phyloP scores from a whole-genome alignment of 1,140 invertebrate genomes.

The Philopotamus ludificatus region DNA sequence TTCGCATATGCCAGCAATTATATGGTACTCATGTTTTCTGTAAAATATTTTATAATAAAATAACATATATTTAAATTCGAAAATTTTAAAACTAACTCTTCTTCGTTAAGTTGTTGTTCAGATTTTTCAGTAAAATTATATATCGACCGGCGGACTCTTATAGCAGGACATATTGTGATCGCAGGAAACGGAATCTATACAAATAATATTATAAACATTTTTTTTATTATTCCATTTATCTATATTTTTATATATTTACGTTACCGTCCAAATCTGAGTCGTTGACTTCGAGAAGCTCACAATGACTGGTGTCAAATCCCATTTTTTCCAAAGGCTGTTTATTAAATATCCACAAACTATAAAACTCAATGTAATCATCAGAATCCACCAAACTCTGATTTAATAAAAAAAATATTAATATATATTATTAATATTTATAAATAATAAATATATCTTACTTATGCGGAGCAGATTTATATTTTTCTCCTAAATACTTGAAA shows the following conservation, averaged over 20 bases:
- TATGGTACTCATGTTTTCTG: slow-evolving; percentile 45
- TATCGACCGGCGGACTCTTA: slow-evolving; percentile 53
- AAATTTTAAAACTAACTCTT: slow-evolving; percentile 8
- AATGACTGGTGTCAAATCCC: slow-evolving; percentile 55
- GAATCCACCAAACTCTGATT: not conserved
- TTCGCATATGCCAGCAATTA: not conserved
- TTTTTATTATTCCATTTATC: no score
- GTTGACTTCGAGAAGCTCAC: slow-evolving; percentile 54
- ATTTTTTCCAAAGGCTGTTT: slow-evolving; percentile 51
- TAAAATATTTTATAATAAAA: slow-evolving; percentile 48
- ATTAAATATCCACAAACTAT: not conserved
- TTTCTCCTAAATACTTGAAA: slow-evolving; percentile 47
- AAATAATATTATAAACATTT: no score
- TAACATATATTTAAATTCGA: not conserved
- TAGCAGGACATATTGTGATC: slow-evolving; percentile 62
- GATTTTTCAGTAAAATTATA: slow-evolving; percentile 57
- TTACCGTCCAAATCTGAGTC: slow-evolving; percentile 51
- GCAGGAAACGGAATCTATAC: slow-evolving; percentile 63
- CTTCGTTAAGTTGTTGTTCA: slow-evolving; percentile 43
- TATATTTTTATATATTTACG: no score
- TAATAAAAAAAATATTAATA: not conserved
- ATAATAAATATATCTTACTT: not conserved
- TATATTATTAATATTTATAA: no score
- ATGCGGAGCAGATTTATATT: not conserved
- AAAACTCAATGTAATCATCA: not conserved